Percentiles rank a stretch among this genome's conserved stretches.
These are phyloP conservation scores for Temnothorax ravouxi DNA, from an alignment of 2,888 invertebrate species.

Conservation along the genomic window DNA sequence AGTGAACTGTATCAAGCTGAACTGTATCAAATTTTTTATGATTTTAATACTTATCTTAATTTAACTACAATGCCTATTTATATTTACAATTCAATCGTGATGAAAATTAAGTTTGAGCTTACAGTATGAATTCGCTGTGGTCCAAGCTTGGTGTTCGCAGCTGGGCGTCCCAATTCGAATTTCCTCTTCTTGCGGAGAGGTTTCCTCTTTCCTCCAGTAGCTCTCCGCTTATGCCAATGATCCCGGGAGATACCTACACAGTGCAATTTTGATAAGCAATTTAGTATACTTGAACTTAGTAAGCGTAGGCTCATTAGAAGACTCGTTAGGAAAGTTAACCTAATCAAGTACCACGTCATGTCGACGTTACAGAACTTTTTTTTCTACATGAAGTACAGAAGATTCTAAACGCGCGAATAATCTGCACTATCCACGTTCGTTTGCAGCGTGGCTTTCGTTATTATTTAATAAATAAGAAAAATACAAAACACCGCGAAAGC, in stretches of 20 bases:
- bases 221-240: slow-evolving; percentile 99
- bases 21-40: not conserved
- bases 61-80: not conserved
- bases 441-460: not conserved
- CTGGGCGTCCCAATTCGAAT: slow-evolving; percentile 99
- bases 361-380: slow-evolving; percentile 8
- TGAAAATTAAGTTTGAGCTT: slow-evolving; percentile 61
- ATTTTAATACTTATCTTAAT: not conserved
- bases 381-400: not conserved
- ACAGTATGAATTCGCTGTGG: slow-evolving; percentile 97
- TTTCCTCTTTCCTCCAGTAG: slow-evolving; percentile 99
- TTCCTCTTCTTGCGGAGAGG: slow-evolving; percentile 99
- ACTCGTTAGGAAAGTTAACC: not conserved
- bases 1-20: no score
- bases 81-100: slow-evolving; percentile 11
- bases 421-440: not conserved
- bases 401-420: not conserved
- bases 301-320: not conserved
- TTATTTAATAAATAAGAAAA: not conserved
- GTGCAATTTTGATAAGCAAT: slow-evolving; percentile 72
- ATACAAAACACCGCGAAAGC: not conserved
- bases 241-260: slow-evolving; percentile 99
- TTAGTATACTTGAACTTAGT: not conserved
- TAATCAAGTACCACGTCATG: slow-evolving; percentile 17
- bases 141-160: slow-evolving; percentile 99